A percentile compares a stretch with the other conserved stretches of the same genome.
Conservation (phyloP, 2,113 vertebrate species). For the Taurulus bubalis region DNA sequence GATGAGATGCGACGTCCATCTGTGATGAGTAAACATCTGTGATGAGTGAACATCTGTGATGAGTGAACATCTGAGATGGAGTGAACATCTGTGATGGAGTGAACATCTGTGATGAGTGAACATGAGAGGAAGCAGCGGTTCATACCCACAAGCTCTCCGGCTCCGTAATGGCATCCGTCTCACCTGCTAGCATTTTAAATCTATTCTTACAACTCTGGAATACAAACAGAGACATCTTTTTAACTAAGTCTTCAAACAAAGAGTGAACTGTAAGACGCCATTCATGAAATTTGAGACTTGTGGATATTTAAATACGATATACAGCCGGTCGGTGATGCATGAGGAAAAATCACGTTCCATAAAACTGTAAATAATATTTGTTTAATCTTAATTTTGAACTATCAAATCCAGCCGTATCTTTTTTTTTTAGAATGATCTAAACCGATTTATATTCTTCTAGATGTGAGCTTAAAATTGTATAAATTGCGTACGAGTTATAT, state of each 20-base stretch:
- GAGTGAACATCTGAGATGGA: too few species aligned
- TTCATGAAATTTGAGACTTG: not conserved
- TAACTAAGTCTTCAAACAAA: constrained; percentile 3
- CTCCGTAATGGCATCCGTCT: constrained; percentile 68
- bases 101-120: too few species aligned
- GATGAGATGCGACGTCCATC: constrained; percentile 26
- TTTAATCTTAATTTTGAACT: not conserved
- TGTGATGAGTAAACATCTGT: too few species aligned
- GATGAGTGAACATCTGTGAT: too few species aligned
- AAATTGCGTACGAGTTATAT: not conserved
- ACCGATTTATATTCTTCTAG: too few species aligned
- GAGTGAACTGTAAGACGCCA: not conserved
- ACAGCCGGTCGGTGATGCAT: not conserved
- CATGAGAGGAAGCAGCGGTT: constrained; percentile 14
- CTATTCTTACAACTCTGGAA: constrained; percentile 63
- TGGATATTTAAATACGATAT: not conserved
- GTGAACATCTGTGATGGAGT: too few species aligned
- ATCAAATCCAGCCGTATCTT: not conserved
- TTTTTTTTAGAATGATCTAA: too few species aligned
- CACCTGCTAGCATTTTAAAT: constrained; percentile 50
- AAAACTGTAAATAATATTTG: not conserved
- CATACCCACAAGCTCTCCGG: constrained; percentile 66
- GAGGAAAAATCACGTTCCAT: not conserved
- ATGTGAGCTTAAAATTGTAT: not conserved
- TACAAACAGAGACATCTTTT: constrained; percentile 47